These are phyloP conservation scores for Peromyscus melanophrys DNA, from an alignment of 2,797 vertebrate species.

Conservation along the genomic window DNA sequence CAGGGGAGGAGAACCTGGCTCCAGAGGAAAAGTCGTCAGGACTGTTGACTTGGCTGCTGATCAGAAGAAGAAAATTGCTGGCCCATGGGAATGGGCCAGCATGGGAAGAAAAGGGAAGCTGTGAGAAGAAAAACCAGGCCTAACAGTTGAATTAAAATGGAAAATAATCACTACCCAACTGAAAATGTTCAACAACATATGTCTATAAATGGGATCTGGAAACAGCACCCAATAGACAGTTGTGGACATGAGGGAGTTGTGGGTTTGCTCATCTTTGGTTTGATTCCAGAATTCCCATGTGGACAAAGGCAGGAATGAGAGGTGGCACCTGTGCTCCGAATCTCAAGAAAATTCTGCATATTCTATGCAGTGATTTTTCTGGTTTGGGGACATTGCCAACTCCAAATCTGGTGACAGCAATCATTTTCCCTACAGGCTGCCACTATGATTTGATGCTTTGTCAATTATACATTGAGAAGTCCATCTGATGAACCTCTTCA, in stretches of 20 bases:
- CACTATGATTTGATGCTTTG: slow-evolving; percentile 62
- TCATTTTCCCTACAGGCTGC: slow-evolving; percentile 70
- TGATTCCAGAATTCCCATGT: background rate
- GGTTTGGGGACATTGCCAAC: slow-evolving; percentile 21
- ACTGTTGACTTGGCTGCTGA: background rate
- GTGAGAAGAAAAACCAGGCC: background rate
- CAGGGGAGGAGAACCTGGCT: background rate
- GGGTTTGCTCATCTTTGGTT: background rate
- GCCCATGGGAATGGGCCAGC: background rate
- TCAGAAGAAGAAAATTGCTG: background rate
- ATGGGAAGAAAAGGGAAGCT: background rate
- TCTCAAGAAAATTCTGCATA: background rate
- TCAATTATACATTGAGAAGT: slow-evolving; percentile 71
- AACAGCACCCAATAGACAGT: background rate
- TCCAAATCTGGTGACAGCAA: slow-evolving; percentile 35
- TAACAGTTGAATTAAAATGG: background rate
- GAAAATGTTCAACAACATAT: background rate
- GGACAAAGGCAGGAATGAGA: background rate
- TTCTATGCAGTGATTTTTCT: background rate
- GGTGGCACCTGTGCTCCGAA: background rate
- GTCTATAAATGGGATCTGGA: background rate
- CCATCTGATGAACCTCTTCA: slow-evolving; percentile 52
- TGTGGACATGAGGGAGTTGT: background rate
- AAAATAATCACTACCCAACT: background rate
- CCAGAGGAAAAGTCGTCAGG: background rate